Percentiles rank a stretch among this genome's conserved stretches.
These are phyloP conservation scores for Muscicapa adusta DNA, from an alignment of 2,113 vertebrate species.

Conservation along the genomic window DNA sequence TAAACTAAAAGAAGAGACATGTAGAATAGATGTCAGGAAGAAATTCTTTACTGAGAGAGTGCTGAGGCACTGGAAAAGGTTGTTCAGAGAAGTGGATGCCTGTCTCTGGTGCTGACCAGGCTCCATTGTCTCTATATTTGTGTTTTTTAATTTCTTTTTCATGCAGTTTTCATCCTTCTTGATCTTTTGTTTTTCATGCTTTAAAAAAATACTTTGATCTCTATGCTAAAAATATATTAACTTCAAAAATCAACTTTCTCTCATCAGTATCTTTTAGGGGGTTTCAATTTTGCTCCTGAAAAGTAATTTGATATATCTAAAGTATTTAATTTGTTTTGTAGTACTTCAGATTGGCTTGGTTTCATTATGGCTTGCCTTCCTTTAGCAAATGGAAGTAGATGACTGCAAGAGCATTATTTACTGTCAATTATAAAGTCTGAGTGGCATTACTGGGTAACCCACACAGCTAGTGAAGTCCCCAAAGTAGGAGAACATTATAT, in stretches of 20 bases:
- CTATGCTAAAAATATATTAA: background rate
- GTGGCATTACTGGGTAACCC: background rate
- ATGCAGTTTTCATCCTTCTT: background rate
- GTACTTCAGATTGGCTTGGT: background rate
- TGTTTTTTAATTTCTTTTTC: background rate
- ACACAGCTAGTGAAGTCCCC: constrained; percentile 6
- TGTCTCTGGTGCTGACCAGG: background rate
- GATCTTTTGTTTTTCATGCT: background rate
- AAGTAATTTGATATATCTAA: background rate
- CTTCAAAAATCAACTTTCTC: background rate
- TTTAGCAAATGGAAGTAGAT: background rate
- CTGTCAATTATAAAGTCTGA: constrained; percentile 8
- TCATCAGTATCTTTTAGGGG: background rate
- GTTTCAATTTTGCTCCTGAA: background rate
- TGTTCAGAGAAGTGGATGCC: background rate
- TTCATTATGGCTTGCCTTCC: background rate
- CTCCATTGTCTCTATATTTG: background rate
- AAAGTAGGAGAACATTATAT: constrained; percentile 6
- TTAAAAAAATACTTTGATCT: background rate
- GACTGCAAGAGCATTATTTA: background rate
- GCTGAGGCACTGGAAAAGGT: background rate
- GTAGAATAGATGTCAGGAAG: background rate
- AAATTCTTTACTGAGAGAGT: background rate
- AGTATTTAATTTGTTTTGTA: background rate
- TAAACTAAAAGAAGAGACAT: background rate